A percentile compares a stretch with the other conserved stretches of the same genome.
phyloP scores from a whole-genome alignment of 2,113 vertebrate species.

The Tinamus guttatus region DNA sequence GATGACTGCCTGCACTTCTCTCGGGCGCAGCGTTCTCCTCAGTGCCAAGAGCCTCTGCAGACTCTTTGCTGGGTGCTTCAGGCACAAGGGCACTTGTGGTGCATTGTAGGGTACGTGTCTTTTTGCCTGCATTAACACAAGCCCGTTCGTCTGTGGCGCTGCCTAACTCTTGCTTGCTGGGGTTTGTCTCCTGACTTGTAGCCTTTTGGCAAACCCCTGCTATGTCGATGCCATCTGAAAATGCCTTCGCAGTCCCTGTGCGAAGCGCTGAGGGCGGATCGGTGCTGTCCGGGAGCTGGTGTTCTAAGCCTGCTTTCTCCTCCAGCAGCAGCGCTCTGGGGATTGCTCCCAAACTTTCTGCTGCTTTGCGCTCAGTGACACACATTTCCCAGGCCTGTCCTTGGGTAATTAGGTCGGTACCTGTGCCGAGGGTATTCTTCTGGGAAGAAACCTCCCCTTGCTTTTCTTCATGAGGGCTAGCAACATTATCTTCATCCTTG shows the following conservation, averaged over 20 bases:
- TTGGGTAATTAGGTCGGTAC: slow-evolving; percentile 57
- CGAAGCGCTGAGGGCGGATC: neutral
- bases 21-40: slow-evolving; percentile 44
- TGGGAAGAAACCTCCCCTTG: slow-evolving; percentile 75
- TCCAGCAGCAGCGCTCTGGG: neutral
- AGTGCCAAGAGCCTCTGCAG: slow-evolving; percentile 21
- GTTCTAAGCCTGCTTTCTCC: slow-evolving; percentile 36
- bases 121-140: slow-evolving; percentile 29
- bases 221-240: slow-evolving; percentile 36
- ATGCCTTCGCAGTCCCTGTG: slow-evolving; percentile 18
- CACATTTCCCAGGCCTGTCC: slow-evolving; percentile 8
- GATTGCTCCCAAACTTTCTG: slow-evolving; percentile 39
- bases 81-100: slow-evolving; percentile 25
- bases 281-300: slow-evolving; percentile 12
- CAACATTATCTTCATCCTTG: slow-evolving; percentile 56
- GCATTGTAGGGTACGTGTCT: neutral
- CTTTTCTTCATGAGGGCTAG: slow-evolving; percentile 48
- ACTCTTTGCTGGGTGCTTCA: slow-evolving; percentile 10
- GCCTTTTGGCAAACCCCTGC: slow-evolving; percentile 29
- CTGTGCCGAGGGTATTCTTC: slow-evolving; percentile 61
- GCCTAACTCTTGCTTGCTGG: neutral
- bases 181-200: neutral
- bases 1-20: slow-evolving; percentile 23
- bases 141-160: neutral
- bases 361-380: slow-evolving; percentile 56